Conservation (phyloP, 1,140 invertebrate species). For the Aporrectodea caliginosa region DNA sequence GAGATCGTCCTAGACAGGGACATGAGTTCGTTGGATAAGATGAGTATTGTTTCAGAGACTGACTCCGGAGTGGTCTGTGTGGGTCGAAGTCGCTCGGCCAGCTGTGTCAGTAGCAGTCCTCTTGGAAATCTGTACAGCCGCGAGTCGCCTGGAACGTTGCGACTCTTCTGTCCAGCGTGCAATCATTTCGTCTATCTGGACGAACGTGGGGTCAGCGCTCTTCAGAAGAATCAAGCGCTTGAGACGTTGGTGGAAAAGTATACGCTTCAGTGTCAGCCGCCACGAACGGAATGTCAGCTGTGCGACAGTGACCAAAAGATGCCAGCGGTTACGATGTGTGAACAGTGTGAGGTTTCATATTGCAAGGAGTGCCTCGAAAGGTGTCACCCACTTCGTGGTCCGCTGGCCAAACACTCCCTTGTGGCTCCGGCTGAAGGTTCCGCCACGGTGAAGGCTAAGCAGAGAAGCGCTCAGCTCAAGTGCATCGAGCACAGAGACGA, state of each 20-base stretch:
- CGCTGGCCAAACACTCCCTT: conserved; percentile 84
- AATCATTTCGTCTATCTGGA: conserved; percentile 89
- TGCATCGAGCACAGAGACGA: conserved; percentile 80
- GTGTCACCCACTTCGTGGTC: conserved; percentile 86
- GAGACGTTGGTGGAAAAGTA: conserved; percentile 89
- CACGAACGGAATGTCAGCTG: conserved; percentile 80
- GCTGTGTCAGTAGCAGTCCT: conserved; percentile 82
- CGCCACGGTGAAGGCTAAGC: conserved; percentile 51
- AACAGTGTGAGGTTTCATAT: conserved; percentile 93
- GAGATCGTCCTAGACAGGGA: background rate
- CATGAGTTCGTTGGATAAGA: conserved; percentile 66
- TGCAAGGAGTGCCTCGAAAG: conserved; percentile 85
- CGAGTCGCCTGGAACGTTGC: conserved; percentile 52
- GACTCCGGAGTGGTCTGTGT: conserved; percentile 85
- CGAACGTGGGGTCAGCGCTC: conserved; percentile 83
- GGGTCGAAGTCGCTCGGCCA: conserved; percentile 72
- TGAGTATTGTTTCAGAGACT: conserved; percentile 91
- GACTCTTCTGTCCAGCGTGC: conserved; percentile 77
- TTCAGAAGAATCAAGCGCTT: conserved; percentile 87
- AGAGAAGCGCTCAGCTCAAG: conserved; percentile 60
- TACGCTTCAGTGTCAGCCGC: conserved; percentile 50
- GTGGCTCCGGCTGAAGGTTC: conserved; percentile 60
- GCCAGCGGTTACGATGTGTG: conserved; percentile 82
- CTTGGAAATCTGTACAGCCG: conserved; percentile 62
- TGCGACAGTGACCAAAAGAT: conserved; percentile 75